Conservation (phyloP, 2,797 vertebrate genomes). For the Anguilla obscura region DNA sequence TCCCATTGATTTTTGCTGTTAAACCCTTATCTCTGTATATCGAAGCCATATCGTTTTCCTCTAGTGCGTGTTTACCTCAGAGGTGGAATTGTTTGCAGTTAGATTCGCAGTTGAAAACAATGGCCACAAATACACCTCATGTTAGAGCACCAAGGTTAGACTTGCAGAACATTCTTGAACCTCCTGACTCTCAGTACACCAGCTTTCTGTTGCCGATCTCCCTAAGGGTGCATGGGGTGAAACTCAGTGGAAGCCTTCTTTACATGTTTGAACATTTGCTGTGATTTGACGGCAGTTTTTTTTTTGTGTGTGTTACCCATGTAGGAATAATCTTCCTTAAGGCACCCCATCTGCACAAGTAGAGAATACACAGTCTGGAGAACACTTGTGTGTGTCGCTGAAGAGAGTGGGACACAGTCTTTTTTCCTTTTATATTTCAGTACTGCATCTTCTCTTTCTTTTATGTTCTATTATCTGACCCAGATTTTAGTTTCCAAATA, state of each 20-base stretch:
- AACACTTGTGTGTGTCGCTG: neutral
- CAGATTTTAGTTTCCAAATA: neutral
- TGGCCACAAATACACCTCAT: neutral
- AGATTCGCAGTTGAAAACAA: neutral
- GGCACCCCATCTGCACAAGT: neutral
- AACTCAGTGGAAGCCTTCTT: neutral
- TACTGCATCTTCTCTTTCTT: neutral
- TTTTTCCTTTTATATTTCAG: slow-evolving; percentile 2
- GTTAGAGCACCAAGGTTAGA: neutral
- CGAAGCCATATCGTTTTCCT: neutral
- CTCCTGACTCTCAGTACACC: neutral
- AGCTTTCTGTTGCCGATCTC: neutral
- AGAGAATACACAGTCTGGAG: neutral
- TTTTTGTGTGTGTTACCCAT: neutral
- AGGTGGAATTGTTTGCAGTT: neutral
- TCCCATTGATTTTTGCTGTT: slow-evolving; percentile 4
- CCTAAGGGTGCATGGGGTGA: neutral
- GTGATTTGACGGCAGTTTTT: neutral
- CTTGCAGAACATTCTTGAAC: neutral
- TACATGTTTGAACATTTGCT: neutral
- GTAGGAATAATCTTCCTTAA: neutral
- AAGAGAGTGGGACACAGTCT: neutral
- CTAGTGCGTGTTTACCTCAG: neutral
- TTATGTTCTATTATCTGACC: neutral
- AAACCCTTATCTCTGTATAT: neutral